Percentiles rank a stretch among this genome's conserved stretches.
phyloP scores from a whole-genome alignment of 2,113 vertebrate genomes.

The Petroica traversi region DNA sequence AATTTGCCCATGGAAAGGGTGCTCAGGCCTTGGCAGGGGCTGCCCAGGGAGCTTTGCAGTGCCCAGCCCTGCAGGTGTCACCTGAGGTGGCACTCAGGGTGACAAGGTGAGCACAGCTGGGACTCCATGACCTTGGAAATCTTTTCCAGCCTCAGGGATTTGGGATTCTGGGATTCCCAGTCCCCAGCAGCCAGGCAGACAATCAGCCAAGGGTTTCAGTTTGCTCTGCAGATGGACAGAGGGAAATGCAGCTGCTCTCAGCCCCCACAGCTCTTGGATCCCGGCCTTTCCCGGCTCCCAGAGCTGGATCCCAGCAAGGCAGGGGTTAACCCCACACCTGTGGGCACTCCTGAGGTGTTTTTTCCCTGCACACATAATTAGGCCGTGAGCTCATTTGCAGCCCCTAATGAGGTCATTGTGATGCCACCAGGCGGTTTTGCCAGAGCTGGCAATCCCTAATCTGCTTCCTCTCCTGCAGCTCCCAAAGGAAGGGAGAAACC shows the following conservation, averaged over 20 bases:
- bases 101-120: neutral
- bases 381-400: constrained; percentile 36
- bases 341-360: neutral
- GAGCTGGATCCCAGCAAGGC: neutral
- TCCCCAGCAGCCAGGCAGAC: neutral
- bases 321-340: constrained; percentile 36
- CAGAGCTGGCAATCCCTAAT: constrained; percentile 49
- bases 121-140: fast-evolving
- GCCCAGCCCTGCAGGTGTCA: neutral
- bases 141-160: neutral
- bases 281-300: neutral
- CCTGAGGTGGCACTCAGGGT: neutral
- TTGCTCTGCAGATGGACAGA: neutral
- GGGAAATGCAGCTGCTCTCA: constrained; percentile 6
- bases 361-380: constrained; percentile 1
- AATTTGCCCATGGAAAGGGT: neutral
- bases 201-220: neutral
- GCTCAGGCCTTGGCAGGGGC: neutral
- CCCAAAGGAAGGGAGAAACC: constrained; percentile 57
- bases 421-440: constrained; percentile 34
- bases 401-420: constrained; percentile 44
- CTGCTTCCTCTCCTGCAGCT: constrained; percentile 43
- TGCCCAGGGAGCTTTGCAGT: neutral
- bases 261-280: neutral
- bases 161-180: neutral